Percentiles rank a stretch among this genome's conserved stretches.
Conservation (phyloP, 2,888 invertebrate species). For the Dicyrtomina minuta region DNA sequence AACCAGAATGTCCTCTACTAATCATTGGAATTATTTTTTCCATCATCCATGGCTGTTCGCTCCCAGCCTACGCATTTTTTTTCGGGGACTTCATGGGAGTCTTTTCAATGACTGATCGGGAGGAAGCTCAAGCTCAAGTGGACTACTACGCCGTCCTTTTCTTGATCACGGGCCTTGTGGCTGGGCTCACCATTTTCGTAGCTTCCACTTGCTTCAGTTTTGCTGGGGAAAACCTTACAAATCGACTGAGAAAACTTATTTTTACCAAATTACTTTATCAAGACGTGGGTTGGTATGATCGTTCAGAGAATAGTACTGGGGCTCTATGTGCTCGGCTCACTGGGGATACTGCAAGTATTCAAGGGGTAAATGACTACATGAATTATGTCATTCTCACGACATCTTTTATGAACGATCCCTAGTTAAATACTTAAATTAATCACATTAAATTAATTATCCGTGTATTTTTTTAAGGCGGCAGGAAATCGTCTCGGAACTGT, state of each 20-base stretch:
- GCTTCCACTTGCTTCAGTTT: conserved; percentile 71
- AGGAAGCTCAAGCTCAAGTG: conserved; percentile 46
- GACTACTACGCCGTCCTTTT: conserved; percentile 55
- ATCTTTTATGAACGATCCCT: too few species aligned
- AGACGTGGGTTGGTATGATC: conserved; percentile 66
- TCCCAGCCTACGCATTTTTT: conserved; percentile 72
- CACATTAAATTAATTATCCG: not conserved
- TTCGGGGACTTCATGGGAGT: conserved; percentile 77
- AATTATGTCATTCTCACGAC: not conserved
- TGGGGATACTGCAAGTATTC: conserved; percentile 74
- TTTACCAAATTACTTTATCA: conserved; percentile 70
- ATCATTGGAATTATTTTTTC: conserved; percentile 66
- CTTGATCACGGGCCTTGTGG: conserved; percentile 54
- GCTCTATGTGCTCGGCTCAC: conserved; percentile 73
- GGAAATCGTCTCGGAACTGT: conserved; percentile 55
- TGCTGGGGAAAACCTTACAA: conserved; percentile 78
- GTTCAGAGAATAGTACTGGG: conserved; percentile 71
- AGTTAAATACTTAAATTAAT: too few species aligned
- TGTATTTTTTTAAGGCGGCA: conserved; percentile 53
- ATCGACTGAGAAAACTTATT: conserved; percentile 67
- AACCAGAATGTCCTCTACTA: conserved; percentile 70
- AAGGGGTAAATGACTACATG: too few species aligned
- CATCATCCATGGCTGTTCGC: conserved; percentile 68
- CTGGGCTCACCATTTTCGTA: conserved; percentile 54
- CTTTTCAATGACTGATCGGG: conserved; percentile 47